These are phyloP conservation scores for Crotophaga sulcirostris DNA, from an alignment of 2,113 vertebrate species.

Conservation along the genomic window DNA sequence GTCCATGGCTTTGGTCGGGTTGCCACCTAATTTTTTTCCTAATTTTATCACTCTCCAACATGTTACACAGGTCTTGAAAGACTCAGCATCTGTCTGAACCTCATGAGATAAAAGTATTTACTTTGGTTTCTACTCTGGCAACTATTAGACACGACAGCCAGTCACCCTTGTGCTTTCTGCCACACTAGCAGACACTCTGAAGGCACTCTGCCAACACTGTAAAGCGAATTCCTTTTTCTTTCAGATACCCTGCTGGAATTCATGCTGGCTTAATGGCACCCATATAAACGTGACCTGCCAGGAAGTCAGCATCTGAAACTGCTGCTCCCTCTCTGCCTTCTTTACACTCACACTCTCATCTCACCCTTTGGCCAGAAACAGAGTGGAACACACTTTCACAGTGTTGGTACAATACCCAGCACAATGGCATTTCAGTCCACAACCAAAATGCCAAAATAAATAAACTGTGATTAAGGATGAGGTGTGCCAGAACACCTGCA, in stretches of 20 bases:
- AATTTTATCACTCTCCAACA: not conserved
- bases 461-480: not conserved
- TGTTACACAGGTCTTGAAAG: not conserved
- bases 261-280: not conserved
- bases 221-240: not conserved
- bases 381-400: not conserved
- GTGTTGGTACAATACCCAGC: not conserved
- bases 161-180: not conserved
- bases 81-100: not conserved
- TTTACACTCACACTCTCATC: not conserved
- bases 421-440: not conserved
- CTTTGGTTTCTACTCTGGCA: not conserved
- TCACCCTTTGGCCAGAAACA: not conserved
- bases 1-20: not conserved
- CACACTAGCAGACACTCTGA: not conserved
- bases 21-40: not conserved
- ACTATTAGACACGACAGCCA: not conserved
- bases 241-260: not conserved
- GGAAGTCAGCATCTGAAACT: not conserved
- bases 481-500: not conserved
- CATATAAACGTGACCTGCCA: not conserved
- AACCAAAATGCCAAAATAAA: not conserved
- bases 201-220: not conserved
- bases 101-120: not conserved
- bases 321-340: not conserved